phyloP scores from a whole-genome alignment of 1,140 invertebrate genomes.

The Diuraphis noxia region DNA sequence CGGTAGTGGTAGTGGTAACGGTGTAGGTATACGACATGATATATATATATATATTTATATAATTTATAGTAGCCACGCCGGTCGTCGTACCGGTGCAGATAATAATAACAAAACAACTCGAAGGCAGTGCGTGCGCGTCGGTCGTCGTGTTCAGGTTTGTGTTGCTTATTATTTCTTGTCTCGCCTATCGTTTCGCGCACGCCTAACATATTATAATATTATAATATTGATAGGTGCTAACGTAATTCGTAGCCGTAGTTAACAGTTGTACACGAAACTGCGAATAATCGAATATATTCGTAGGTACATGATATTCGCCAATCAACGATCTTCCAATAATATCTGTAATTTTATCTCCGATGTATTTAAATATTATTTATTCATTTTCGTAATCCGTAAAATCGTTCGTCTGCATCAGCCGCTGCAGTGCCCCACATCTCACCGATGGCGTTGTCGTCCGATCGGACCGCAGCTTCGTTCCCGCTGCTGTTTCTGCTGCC shows the following conservation, averaged over 20 bases:
- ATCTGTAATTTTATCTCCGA: not conserved
- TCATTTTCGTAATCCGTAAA: not conserved
- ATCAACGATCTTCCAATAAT: not conserved
- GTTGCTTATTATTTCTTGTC: not conserved
- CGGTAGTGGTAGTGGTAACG: slow-evolving; percentile 1
- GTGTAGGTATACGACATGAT: not conserved
- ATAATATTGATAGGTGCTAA: not conserved
- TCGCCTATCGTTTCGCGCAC: not conserved
- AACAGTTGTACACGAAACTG: too few species aligned
- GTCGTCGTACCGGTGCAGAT: not conserved
- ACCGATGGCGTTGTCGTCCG: not conserved
- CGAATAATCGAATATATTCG: not conserved
- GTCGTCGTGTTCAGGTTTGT: not conserved
- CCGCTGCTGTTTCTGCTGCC: not conserved
- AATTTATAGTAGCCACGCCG: not conserved
- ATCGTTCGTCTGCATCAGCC: not conserved
- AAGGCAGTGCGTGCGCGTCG: not conserved
- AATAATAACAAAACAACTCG: not conserved
- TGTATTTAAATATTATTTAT: not conserved
- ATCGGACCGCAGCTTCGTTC: not conserved
- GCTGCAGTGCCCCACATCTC: not conserved
- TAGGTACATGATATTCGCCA: not conserved
- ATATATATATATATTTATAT: not conserved
- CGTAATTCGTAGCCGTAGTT: too few species aligned
- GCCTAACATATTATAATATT: not conserved